Evolutionary conservation across 2,113 vertebrate genomes (phyloP), one percentile per base, ranked within the genome.

Genomic region (Pachycephala philippinensis): DNA sequence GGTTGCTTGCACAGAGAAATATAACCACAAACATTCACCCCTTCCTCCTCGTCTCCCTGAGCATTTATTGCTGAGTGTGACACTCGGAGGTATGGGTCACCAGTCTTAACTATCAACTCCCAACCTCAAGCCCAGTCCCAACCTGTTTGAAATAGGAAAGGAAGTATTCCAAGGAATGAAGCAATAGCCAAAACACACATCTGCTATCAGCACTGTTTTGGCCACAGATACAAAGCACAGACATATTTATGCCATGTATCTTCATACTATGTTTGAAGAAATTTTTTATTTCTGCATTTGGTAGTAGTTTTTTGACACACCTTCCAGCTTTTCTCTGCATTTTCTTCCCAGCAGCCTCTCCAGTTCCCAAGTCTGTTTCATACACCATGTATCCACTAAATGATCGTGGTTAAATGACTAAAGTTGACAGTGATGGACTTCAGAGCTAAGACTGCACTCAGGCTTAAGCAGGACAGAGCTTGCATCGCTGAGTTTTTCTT

Each of bases 401-500:
- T 71, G 52, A 76, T 93, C 1, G 0, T 66, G 24, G n/a, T 85
- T 95, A 84, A 91, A 47, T 79, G 35, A 93, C 59, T 95, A 2
- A 76, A 82, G 61, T 76, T 93, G 93, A 87, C 94, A 93, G 66
- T 95, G 93, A 91, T 95, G 74, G 89, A 89, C 78, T 94, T 94
- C 24, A 77, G 42, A 91, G 50, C 71, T 94, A 83, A 82, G 63
- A 40, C 31, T 84, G 53, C 81, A 91, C 10, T 95, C 86, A 89
- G 63, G 84, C 84, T 96, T 91, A 87, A 93, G 74, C 87, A 89
- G 37, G 75, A 74, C 26, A 91, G 57, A 77, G 16, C 66, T 89
- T 1, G 22, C 87, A 87, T 95, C 57, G 2, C 54, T 85, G 87
- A 57, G 33, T 94, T 95, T 91, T 87, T 69, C 69, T 91, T 94